phyloP scores from a whole-genome alignment of 2,113 vertebrate species.

The Charadrius vociferus region DNA sequence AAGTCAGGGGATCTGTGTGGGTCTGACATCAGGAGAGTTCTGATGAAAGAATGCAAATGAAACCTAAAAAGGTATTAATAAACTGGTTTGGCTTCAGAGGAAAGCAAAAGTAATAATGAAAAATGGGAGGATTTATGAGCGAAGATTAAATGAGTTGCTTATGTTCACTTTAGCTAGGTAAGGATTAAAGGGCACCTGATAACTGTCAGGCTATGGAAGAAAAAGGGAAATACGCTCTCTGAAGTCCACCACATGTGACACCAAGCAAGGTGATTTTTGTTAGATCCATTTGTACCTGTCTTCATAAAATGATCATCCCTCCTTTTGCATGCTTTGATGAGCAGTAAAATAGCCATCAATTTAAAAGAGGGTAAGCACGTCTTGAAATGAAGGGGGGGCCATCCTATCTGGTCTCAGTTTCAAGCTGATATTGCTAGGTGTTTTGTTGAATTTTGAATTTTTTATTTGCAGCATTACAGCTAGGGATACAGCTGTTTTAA shows the following conservation, averaged over 20 bases:
- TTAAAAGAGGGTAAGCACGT: neutral
- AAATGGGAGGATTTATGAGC: neutral
- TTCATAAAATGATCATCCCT: neutral
- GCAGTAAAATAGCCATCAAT: neutral
- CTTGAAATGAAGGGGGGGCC: neutral
- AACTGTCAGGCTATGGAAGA: neutral
- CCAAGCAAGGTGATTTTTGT: neutral
- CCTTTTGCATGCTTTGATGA: neutral
- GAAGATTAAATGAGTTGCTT: neutral
- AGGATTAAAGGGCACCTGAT: slow-evolving; percentile 16
- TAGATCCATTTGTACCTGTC: neutral
- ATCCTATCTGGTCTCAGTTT: neutral
- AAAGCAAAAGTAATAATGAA: neutral
- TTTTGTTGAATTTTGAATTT: neutral
- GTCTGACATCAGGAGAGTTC: neutral
- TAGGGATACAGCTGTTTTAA: neutral
- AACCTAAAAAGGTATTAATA: neutral
- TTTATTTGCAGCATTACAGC: neutral
- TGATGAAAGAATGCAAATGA: neutral
- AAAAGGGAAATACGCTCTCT: neutral
- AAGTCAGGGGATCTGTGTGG: neutral
- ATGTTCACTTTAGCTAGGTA: neutral
- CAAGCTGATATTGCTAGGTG: neutral
- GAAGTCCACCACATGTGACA: neutral
- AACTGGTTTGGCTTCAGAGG: neutral